phyloP scores from a whole-genome alignment of 2,797 vertebrate genomes.

The Pelochelys cantorii region DNA sequence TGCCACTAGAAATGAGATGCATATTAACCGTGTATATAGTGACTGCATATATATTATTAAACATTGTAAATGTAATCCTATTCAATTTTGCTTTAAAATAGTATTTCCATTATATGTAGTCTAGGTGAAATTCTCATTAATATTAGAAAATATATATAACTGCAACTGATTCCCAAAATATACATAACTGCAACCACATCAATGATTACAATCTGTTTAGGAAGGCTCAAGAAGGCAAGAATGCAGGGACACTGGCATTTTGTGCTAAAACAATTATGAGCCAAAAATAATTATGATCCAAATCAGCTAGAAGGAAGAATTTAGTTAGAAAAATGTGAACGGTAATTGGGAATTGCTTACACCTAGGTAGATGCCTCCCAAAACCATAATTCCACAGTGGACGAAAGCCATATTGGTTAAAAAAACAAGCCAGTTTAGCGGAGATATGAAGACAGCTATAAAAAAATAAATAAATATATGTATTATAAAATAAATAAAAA shows the following conservation, averaged over 20 bases:
- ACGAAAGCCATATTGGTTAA: not conserved
- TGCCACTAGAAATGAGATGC: slow-evolving; percentile 34
- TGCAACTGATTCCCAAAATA: not conserved
- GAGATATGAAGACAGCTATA: not conserved
- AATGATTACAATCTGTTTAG: not conserved
- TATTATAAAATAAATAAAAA: not conserved
- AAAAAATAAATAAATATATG: not conserved
- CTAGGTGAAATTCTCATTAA: not conserved
- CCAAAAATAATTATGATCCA: not conserved
- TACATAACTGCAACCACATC: not conserved
- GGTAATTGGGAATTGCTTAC: not conserved
- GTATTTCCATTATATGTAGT: not conserved
- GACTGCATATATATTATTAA: not conserved
- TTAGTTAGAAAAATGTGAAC: not conserved
- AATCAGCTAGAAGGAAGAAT: not conserved
- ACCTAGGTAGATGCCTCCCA: not conserved
- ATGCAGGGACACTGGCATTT: not conserved
- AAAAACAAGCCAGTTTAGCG: not conserved
- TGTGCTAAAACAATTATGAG: not conserved
- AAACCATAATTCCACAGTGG: not conserved
- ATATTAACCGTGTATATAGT: not conserved
- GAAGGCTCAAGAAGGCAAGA: not conserved
- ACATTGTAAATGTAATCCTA: slow-evolving; percentile 2
- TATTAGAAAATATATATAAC: not conserved
- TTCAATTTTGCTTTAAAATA: slow-evolving; percentile 45